phyloP scores from a whole-genome alignment of 2,113 vertebrate species.

The Burhinus oedicnemus region DNA sequence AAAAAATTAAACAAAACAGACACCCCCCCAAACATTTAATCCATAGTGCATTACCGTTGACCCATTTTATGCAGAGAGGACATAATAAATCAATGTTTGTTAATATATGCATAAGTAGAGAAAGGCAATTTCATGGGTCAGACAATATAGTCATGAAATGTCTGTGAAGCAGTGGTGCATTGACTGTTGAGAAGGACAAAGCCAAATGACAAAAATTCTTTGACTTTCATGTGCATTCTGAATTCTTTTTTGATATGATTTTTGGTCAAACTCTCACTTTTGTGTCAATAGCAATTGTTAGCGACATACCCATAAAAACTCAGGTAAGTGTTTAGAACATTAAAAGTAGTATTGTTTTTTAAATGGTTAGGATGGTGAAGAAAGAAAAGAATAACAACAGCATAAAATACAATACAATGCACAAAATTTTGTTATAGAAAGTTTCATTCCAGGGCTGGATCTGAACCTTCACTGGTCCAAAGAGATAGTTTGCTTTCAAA shows the following conservation, averaged over 20 bases:
- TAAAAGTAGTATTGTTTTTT: neutral
- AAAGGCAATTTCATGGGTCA: slow-evolving; percentile 37
- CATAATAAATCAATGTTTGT: slow-evolving; percentile 51
- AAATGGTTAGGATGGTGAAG: neutral
- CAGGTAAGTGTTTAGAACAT: neutral
- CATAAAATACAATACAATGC: neutral
- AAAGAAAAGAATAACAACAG: neutral
- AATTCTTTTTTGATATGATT: neutral
- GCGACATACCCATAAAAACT: neutral
- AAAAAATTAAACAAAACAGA: neutral
- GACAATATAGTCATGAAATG: neutral
- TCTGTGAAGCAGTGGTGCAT: neutral
- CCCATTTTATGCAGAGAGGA: neutral
- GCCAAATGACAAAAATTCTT: neutral
- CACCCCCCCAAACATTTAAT: neutral
- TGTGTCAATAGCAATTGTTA: neutral
- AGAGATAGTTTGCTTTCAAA: neutral
- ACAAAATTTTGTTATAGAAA: neutral
- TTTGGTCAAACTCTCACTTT: neutral
- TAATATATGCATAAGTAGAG: slow-evolving; percentile 13
- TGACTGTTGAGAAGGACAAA: neutral
- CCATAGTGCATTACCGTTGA: neutral
- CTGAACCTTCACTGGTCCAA: neutral
- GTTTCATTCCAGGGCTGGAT: neutral
- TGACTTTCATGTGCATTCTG: neutral